Conservation (phyloP, 2,888 invertebrate species). For the Cremastinae sp. region DNA sequence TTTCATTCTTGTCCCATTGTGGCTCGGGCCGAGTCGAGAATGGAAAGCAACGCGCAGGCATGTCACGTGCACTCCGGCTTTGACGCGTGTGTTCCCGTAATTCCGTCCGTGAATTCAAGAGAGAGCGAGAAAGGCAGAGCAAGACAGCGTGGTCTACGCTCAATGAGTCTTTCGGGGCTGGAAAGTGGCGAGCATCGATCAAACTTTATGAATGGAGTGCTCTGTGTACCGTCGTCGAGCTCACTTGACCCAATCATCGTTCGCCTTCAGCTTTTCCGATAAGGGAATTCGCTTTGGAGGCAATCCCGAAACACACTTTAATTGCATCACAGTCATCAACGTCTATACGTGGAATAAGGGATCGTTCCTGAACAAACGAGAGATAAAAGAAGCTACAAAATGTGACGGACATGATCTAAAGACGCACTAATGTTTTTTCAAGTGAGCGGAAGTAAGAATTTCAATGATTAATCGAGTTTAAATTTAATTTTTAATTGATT, state of each 20-base stretch:
- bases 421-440: too few species aligned
- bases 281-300: constrained; percentile 5
- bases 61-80: constrained; percentile 12
- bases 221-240: constrained; percentile 26
- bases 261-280: constrained; percentile 26
- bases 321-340: neutral
- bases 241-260: constrained; percentile 30
- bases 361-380: too few species aligned
- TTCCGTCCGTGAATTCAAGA: constrained; percentile 28
- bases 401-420: too few species aligned
- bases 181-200: constrained; percentile 42
- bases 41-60: neutral
- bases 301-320: neutral
- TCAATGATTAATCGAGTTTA: too few species aligned
- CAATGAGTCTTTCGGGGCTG: constrained; percentile 16
- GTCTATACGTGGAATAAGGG: too few species aligned
- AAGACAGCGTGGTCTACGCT: neutral
- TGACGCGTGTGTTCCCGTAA: constrained; percentile 22
- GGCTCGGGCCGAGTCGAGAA: constrained; percentile 9
- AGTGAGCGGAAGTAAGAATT: too few species aligned
- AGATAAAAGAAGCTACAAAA: too few species aligned
- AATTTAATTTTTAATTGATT: too few species aligned
- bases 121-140: neutral
- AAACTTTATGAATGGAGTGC: constrained; percentile 43
- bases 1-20: constrained; percentile 9